phyloP scores from a whole-genome alignment of 2,797 vertebrate genomes.

The Florisuga fusca region DNA sequence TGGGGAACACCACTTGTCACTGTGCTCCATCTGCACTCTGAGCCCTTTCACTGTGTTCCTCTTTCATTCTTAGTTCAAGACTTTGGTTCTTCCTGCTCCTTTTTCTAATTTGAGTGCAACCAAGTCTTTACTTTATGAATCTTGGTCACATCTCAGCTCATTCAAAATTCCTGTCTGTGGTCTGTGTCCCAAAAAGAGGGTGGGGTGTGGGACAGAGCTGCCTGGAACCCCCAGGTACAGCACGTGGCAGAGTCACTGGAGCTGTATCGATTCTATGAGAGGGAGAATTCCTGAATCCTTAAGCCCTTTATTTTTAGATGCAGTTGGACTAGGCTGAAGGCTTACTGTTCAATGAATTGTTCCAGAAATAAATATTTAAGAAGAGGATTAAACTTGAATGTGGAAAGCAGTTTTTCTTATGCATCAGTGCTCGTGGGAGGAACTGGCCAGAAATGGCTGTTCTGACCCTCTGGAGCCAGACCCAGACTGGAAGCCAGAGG shows the following conservation, averaged over 20 bases:
- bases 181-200: accelerated
- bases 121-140: neutral
- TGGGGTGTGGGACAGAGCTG: neutral
- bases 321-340: neutral
- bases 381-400: constrained; percentile 4
- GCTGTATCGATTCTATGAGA: neutral
- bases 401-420: neutral
- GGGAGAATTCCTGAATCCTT: neutral
- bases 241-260: neutral
- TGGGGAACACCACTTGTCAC: too few species aligned
- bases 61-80: neutral
- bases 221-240: neutral
- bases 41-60: neutral
- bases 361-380: constrained; percentile 35
- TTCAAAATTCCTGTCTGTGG: neutral
- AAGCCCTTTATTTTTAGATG: neutral
- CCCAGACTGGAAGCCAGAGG: neutral
- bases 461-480: neutral
- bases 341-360: neutral
- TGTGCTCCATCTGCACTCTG: too few species aligned
- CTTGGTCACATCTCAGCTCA: neutral
- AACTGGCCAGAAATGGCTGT: neutral
- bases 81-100: neutral
- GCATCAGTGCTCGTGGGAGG: neutral
- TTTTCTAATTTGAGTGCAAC: accelerated